phyloP scores from a whole-genome alignment of 2,113 vertebrate genomes.

The Chlorocebus sabaeus region DNA sequence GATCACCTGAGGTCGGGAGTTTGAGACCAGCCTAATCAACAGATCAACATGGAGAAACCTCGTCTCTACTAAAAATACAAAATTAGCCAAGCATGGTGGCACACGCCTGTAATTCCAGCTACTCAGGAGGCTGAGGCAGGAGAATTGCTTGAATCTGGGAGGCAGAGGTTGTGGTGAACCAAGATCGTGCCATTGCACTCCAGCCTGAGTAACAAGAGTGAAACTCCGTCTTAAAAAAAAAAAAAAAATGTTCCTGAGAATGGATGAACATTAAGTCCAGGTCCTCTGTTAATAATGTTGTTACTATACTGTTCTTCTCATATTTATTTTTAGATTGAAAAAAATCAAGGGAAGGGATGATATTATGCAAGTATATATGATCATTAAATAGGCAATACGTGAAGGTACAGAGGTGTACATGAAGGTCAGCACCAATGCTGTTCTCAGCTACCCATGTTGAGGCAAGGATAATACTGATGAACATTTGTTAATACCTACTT shows the following conservation, averaged over 20 bases:
- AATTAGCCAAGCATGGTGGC: no score
- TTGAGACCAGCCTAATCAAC: no score
- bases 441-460: neutral
- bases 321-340: conserved; percentile 28
- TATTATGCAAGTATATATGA: neutral
- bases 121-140: no score
- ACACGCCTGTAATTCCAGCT: no score
- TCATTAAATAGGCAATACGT: neutral
- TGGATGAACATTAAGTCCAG: neutral
- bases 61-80: no score
- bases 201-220: no score
- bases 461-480: neutral
- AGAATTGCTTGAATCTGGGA: no score
- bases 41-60: no score
- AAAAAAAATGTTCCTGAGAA: neutral
- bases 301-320: neutral
- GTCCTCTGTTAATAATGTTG: neutral
- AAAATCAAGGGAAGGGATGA: neutral
- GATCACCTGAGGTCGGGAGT: no score
- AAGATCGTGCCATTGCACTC: no score
- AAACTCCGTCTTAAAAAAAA: no score
- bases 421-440: neutral
- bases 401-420: neutral
- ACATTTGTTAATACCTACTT: neutral
- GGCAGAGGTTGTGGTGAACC: no score